A percentile compares a stretch with the other conserved stretches of the same genome.
These are phyloP conservation scores for Naja naja DNA, from an alignment of 2,113 vertebrate genomes.

Conservation along the genomic window DNA sequence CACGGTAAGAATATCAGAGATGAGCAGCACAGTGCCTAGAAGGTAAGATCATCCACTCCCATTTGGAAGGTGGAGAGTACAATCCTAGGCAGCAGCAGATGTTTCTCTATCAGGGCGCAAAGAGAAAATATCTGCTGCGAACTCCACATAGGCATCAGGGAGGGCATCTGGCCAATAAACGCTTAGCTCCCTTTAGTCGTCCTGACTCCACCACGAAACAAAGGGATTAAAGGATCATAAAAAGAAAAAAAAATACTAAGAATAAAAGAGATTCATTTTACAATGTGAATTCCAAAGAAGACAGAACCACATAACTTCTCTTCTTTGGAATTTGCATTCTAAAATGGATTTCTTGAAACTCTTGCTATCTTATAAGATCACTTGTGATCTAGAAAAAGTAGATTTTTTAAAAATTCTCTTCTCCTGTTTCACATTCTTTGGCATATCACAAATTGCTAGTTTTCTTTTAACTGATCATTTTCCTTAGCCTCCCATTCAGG, in stretches of 20 bases:
- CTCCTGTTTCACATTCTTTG: background rate
- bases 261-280: background rate
- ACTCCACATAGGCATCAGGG: background rate
- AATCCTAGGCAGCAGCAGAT: background rate
- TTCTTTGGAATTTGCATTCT: background rate
- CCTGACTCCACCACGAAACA: background rate
- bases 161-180: background rate
- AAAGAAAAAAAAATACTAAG: background rate
- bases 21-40: background rate
- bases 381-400: background rate
- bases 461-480: background rate
- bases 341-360: background rate
- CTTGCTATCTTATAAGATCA: background rate
- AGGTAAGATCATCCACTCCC: background rate
- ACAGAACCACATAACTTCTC: background rate
- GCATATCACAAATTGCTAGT: background rate
- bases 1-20: background rate
- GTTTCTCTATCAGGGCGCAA: background rate
- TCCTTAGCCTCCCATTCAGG: background rate
- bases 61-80: background rate
- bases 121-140: background rate
- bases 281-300: background rate
- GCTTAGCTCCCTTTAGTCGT: background rate
- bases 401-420: background rate
- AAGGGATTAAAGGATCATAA: background rate